Conservation (phyloP, 2,113 vertebrate species). For the Silurus glanis region DNA sequence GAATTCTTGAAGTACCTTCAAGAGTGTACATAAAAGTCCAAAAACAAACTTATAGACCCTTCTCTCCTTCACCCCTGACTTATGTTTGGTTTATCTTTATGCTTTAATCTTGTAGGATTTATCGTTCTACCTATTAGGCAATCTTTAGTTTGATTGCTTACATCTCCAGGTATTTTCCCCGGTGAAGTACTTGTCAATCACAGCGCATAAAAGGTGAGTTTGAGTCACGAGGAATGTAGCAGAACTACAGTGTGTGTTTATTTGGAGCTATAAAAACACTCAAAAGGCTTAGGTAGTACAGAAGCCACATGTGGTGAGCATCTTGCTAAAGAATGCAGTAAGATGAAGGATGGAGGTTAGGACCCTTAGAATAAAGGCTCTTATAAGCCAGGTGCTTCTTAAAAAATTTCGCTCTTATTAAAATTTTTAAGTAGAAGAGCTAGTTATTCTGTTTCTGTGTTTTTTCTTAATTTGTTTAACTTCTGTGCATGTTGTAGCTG, state of each 20-base stretch:
- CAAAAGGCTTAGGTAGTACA: slow-evolving; percentile 23
- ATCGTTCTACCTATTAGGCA: not conserved
- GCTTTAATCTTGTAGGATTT: not conserved
- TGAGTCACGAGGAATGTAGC: slow-evolving; percentile 17
- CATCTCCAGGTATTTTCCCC: not conserved
- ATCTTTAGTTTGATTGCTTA: not conserved
- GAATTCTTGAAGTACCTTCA: not conserved
- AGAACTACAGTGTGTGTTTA: slow-evolving; percentile 14
- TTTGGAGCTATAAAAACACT: not conserved
- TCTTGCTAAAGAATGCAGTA: slow-evolving; percentile 57
- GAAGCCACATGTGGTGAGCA: slow-evolving; percentile 54
- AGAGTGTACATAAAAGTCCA: not conserved
- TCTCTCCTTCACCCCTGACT: not conserved
- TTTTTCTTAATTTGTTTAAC: not conserved
- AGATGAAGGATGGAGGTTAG: slow-evolving; percentile 47
- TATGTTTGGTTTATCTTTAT: not conserved
- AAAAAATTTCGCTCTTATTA: not conserved
- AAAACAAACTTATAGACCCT: not conserved
- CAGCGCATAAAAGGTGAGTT: not conserved
- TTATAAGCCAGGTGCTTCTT: slow-evolving; percentile 62
- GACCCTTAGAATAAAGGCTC: not conserved
- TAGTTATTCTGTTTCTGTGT: not conserved
- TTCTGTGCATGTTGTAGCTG: not conserved
- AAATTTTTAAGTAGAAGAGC: not conserved
- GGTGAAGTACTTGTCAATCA: not conserved